Evolutionary conservation across 2,797 vertebrate genomes (phyloP).

Genomic region (Spondyliosoma cantharus): DNA sequence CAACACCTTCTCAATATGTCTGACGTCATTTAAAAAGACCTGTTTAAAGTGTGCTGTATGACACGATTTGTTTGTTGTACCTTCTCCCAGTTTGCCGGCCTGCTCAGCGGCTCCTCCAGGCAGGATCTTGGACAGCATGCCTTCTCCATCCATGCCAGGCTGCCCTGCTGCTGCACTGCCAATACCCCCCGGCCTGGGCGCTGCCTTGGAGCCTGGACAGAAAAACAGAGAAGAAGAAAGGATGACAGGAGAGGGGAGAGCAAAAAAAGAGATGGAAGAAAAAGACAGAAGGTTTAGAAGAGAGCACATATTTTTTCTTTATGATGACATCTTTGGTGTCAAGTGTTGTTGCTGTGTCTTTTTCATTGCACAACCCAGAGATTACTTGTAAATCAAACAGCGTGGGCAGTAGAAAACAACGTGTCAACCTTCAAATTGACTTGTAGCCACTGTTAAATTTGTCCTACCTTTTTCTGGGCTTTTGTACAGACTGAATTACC

Average conservation of each 20-base stretch:
- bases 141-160: conserved; percentile 90
- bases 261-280: not conserved
- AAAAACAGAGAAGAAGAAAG: conserved; percentile 1
- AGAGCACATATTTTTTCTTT: not conserved
- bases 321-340: conserved; percentile 11
- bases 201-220: conserved; percentile 87
- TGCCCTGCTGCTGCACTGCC: conserved; percentile 87
- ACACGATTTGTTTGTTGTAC: conserved; percentile 73
- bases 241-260: not conserved
- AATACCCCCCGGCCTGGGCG: conserved; percentile 84
- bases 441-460: not conserved
- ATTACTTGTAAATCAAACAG: not conserved
- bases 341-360: not conserved
- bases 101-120: conserved; percentile 95
- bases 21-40: not conserved
- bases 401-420: not conserved
- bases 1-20: not conserved
- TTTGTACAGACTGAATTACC: not conserved
- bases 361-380: conserved; percentile 5
- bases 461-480: not conserved
- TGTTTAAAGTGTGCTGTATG: not conserved
- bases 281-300: not conserved
- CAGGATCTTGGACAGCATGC: conserved; percentile 95
- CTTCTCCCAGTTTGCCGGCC: conserved; percentile 98
- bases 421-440: not conserved